Evolutionary conservation across 2,888 invertebrate genomes (phyloP).

Genomic region (Zygogramma bicolorata): DNA sequence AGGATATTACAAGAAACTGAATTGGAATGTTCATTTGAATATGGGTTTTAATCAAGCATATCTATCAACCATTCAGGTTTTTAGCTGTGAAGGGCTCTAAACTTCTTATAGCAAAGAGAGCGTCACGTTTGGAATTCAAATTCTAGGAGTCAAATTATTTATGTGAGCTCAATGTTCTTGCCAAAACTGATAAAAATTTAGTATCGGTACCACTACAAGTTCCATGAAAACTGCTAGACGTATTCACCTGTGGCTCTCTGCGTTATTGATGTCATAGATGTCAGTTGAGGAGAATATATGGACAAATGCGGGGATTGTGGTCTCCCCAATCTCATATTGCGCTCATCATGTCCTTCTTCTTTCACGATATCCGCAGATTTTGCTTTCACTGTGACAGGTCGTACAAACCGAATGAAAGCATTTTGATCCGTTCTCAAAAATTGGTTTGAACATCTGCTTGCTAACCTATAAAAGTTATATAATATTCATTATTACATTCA

Average conservation of each 20-base stretch:
- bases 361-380: constrained; percentile 68
- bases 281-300: constrained; percentile 85
- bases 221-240: not conserved
- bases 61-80: no score
- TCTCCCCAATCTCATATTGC: constrained; percentile 80
- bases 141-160: no score
- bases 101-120: no score
- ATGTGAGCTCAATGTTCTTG: no score
- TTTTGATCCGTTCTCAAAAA: constrained; percentile 45
- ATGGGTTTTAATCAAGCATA: no score
- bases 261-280: constrained; percentile 83
- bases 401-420: constrained; percentile 49
- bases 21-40: no score
- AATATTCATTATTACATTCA: no score
- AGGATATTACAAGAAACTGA: no score
- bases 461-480: constrained; percentile 53
- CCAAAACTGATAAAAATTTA: no score
- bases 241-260: constrained; percentile 83
- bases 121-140: no score
- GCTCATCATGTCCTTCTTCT: constrained; percentile 70
- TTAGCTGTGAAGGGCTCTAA: no score
- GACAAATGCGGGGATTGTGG: constrained; percentile 89
- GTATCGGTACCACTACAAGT: no score
- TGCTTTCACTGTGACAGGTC: constrained; percentile 71
- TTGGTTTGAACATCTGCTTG: constrained; percentile 44